phyloP scores from a whole-genome alignment of 2,888 invertebrate species.

The Antitype chi region DNA sequence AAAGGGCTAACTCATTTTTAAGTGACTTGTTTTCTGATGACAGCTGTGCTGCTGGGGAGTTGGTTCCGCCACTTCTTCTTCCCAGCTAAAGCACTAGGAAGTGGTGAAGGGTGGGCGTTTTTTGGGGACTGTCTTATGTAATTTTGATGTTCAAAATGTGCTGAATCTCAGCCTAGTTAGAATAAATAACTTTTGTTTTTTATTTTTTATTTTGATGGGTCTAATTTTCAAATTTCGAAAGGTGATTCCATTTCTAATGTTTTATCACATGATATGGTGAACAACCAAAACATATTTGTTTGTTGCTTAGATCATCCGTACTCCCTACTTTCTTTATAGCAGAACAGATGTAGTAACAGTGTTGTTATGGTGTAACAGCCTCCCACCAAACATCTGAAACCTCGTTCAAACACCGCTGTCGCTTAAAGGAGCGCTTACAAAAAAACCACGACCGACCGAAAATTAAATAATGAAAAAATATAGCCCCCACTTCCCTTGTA shows the following conservation, averaged over 20 bases:
- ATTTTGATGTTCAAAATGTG: no score
- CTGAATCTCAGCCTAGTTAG: no score
- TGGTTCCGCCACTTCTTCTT: no score
- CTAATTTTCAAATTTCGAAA: no score
- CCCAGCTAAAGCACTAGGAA: no score
- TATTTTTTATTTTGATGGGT: no score
- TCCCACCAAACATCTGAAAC: slow-evolving; percentile 78
- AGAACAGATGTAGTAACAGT: neutral
- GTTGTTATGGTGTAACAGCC: slow-evolving; percentile 72
- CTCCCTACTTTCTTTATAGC: neutral
- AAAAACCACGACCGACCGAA: slow-evolving; percentile 86
- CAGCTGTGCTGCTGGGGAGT: no score
- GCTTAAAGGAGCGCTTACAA: slow-evolving; percentile 85
- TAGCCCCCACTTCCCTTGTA: slow-evolving; percentile 89
- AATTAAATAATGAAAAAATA: slow-evolving; percentile 91
- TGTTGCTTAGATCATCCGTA: neutral
- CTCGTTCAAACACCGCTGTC: slow-evolving; percentile 86
- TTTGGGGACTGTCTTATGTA: no score
- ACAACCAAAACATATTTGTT: neutral
- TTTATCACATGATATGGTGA: neutral
- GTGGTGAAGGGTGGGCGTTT: no score
- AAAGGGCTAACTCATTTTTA: neutral
- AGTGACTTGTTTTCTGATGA: neutral
- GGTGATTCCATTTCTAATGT: neutral
- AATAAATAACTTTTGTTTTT: no score